phyloP scores from a whole-genome alignment of 2,113 vertebrate genomes.

The Empidonax traillii region DNA sequence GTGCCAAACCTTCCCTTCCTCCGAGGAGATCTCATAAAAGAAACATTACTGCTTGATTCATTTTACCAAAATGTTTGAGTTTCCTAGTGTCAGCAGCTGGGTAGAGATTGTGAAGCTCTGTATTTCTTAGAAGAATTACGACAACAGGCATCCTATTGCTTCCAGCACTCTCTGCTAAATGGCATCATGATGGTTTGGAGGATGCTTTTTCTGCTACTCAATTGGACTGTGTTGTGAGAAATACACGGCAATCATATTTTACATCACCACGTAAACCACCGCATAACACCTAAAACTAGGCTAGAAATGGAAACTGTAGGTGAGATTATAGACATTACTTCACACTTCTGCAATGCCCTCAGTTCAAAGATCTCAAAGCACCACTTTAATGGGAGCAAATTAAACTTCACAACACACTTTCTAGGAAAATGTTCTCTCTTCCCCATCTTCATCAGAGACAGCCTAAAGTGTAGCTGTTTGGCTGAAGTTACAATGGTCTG shows the following conservation, averaged over 20 bases:
- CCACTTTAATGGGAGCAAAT: not conserved
- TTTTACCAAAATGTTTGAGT: conserved; percentile 75
- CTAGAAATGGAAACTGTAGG: conserved; percentile 32
- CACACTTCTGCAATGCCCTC: not conserved
- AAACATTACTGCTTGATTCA: conserved; percentile 77
- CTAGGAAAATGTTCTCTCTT: not conserved
- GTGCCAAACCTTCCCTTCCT: conserved; percentile 69
- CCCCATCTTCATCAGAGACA: not conserved
- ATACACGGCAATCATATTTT: conserved; percentile 13
- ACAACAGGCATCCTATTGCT: conserved; percentile 45
- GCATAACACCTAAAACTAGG: conserved; percentile 14
- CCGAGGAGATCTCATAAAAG: conserved; percentile 74
- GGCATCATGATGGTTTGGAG: conserved; percentile 63
- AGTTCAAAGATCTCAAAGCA: conserved; percentile 16
- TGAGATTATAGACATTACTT: conserved; percentile 37
- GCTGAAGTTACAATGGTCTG: not conserved
- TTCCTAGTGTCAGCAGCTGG: conserved; percentile 73
- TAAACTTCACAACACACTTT: conserved; percentile 31
- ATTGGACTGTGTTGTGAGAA: conserved; percentile 5
- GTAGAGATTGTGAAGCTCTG: conserved; percentile 57
- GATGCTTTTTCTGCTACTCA: conserved; percentile 22
- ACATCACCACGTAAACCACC: conserved; percentile 21
- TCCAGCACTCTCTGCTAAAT: conserved; percentile 64
- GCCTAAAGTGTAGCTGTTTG: not conserved
- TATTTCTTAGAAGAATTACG: conserved; percentile 68